Conservation (phyloP, 2,888 invertebrate genomes). For the Meteorus colon region DNA sequence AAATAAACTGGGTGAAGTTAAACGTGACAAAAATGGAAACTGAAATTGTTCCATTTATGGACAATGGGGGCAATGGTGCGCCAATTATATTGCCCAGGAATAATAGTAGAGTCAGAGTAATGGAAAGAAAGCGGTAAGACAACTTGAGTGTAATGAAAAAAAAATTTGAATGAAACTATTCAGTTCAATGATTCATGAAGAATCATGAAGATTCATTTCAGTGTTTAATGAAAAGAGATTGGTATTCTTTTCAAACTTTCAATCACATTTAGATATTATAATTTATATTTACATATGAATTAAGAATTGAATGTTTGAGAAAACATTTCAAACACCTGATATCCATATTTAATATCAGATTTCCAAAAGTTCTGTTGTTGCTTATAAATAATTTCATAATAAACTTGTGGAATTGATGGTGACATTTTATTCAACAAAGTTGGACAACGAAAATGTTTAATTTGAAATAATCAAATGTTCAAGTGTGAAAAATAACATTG, state of each 20-base stretch:
- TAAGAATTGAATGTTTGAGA: neutral
- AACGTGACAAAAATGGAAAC: constrained; percentile 59
- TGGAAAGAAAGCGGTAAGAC: constrained; percentile 64
- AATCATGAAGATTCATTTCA: constrained; percentile 1
- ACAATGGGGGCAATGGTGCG: constrained; percentile 53
- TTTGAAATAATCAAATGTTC: neutral
- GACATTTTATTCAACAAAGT: neutral
- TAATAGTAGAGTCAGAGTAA: constrained; percentile 59
- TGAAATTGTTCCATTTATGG: constrained; percentile 66
- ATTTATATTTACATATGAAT: neutral
- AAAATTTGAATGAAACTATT: constrained; percentile 10
- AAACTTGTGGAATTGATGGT: neutral
- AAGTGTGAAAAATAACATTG: neutral
- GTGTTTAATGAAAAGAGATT: neutral
- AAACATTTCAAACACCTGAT: neutral
- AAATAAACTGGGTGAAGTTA: constrained; percentile 10
- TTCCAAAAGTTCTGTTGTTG: too few relatives aligned
- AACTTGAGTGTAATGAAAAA: neutral
- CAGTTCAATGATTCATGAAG: neutral
- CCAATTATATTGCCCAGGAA: constrained; percentile 52
- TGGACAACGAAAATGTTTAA: too few relatives aligned
- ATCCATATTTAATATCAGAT: too few relatives aligned
- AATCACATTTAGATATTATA: neutral
- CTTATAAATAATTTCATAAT: too few relatives aligned
- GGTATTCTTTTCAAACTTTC: too few relatives aligned